Evolutionary conservation across 2,113 vertebrate genomes (phyloP), one percentile per base, ranked within the genome.

Genomic region (Pelodiscus sinensis): DNA sequence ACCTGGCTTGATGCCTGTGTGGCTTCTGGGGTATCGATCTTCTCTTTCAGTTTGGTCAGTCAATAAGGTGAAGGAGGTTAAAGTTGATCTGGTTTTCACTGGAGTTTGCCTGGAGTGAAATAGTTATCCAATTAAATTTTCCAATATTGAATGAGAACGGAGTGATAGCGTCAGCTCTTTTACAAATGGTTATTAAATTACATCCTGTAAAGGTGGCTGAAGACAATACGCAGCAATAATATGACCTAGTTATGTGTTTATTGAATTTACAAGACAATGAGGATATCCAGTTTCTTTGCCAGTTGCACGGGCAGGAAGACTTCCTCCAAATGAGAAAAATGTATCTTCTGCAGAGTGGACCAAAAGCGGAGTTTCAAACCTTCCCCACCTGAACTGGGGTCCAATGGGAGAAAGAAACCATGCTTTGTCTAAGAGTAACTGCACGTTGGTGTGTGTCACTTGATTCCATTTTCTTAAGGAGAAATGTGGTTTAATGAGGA

Each of bases 121-220:
- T 94, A 97, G 93, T 94, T 96, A 94, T 93, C 95, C 96, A 97
- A 97, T 98, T 97, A 97, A 92, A 90, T 97, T 98, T 97, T 94
- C 94, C 85, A 92, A 55, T 96, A 95, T 81, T 94, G 97, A 97
- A 94, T 50, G 54, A 94, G 94, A 92, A 94, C 79, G 78, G 85
- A 93, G 88, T 90, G 79, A 73, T 94, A 58, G 78, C 92, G 82
- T 97, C 96, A 97, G 92, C 95, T 97, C 57, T 97, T 97, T 87
- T 92, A 92, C 92, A 95, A 94, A 92, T 91, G 92, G 79, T 31
- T 96, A 93, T 97, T 97, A 93, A 97, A 97, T 97, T 94, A 79
- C 55, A 60, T 92, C 90, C 92, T 96, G 79, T 94, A 94, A 92
- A 96, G 94, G 90, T 94, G 93, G 81, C 85, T 96, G 35, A 95